Evolutionary conservation across 2,113 vertebrate species (phyloP).

Genomic region (Pseudopipra pipra): DNA sequence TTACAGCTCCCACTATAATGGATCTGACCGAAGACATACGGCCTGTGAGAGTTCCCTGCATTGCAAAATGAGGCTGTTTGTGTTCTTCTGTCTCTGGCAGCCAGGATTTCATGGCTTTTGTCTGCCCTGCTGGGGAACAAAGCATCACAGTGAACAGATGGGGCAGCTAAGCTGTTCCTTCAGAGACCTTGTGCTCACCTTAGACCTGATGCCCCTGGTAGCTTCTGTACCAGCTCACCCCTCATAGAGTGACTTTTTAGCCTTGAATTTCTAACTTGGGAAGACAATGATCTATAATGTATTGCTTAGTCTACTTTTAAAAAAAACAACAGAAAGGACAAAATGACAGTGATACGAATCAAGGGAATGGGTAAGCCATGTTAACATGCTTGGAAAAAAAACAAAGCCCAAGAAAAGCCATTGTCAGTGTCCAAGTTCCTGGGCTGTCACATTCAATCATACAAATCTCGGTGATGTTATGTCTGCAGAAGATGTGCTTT

Average conservation of each 20-base stretch:
- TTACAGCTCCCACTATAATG: not conserved
- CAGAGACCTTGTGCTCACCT: not conserved
- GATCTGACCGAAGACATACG: fast-evolving
- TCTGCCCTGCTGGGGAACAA: not conserved
- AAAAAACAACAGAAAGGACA: not conserved
- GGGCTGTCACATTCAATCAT: not conserved
- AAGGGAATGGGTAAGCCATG: not conserved
- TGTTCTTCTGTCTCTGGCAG: not conserved
- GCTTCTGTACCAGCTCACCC: not conserved
- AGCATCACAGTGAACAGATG: not conserved
- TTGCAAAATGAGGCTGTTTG: not conserved
- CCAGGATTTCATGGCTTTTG: not conserved
- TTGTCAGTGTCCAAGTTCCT: not conserved
- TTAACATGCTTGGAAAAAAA: not conserved
- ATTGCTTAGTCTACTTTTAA: not conserved
- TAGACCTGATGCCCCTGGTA: not conserved
- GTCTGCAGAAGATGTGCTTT: not conserved
- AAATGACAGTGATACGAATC: not conserved
- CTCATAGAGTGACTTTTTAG: not conserved
- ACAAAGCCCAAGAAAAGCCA: not conserved
- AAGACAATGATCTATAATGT: not conserved
- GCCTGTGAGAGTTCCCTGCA: not conserved
- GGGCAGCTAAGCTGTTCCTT: not conserved
- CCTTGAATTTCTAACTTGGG: not conserved
- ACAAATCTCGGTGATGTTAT: not conserved